Evolutionary conservation across 2,888 invertebrate genomes (phyloP).

Genomic region (Tetropium fuscum): DNA sequence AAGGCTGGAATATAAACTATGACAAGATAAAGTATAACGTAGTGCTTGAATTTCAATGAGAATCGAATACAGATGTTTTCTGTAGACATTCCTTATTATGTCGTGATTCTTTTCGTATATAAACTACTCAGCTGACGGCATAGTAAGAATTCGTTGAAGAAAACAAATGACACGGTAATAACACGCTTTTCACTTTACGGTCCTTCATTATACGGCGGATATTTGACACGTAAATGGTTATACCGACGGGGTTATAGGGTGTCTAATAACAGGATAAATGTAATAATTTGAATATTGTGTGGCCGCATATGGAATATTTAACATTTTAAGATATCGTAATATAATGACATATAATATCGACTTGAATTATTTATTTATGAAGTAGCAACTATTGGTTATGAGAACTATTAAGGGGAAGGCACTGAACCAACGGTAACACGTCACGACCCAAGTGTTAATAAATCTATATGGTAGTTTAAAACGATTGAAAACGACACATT

Average conservation of each 20-base stretch:
- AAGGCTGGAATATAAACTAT: slow-evolving; percentile 17
- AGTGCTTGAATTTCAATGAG: slow-evolving; percentile 23
- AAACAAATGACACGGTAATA: slow-evolving; percentile 37
- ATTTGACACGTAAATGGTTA: slow-evolving; percentile 27
- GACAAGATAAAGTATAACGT: slow-evolving; percentile 18
- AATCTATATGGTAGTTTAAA: too few species aligned
- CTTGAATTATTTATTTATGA: too few species aligned
- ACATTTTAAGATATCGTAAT: too few species aligned
- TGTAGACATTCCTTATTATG: slow-evolving; percentile 31
- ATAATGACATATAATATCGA: too few species aligned
- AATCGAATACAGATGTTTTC: slow-evolving; percentile 28
- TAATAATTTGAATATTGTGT: neutral
- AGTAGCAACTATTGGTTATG: too few species aligned
- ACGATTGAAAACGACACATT: too few species aligned
- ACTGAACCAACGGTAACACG: too few species aligned
- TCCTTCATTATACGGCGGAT: slow-evolving; percentile 13
- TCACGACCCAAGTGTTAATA: too few species aligned
- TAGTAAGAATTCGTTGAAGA: slow-evolving; percentile 30
- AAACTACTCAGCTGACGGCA: slow-evolving; percentile 29
- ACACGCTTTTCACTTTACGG: slow-evolving; percentile 22
- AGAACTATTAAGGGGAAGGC: too few species aligned
- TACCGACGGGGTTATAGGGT: neutral
- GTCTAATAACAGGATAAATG: neutral
- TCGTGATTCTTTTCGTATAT: slow-evolving; percentile 34
- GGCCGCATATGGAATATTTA: neutral